Conservation (phyloP, 2,888 invertebrate species). For the Drosophila phalerata region DNA sequence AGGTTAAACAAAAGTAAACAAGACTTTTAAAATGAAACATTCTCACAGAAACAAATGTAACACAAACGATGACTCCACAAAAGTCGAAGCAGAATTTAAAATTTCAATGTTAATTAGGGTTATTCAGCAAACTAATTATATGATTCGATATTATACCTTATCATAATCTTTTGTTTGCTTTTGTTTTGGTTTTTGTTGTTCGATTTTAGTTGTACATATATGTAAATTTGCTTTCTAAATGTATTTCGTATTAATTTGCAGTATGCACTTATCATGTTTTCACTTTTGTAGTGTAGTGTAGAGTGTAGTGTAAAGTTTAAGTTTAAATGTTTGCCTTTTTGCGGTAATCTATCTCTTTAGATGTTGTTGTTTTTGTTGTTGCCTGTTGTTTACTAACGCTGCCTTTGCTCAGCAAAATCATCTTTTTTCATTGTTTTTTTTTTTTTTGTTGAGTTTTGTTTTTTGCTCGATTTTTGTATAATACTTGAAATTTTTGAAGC, state of each 20-base stretch:
- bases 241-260: constrained; percentile 67
- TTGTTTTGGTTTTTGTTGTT: constrained; percentile 9
- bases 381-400: constrained; percentile 23
- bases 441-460: background rate
- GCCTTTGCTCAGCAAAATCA: constrained; percentile 50
- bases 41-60: background rate
- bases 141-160: constrained; percentile 28
- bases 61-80: background rate
- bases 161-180: constrained; percentile 22
- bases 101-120: background rate
- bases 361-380: constrained; percentile 31
- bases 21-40: background rate
- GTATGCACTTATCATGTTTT: constrained; percentile 42
- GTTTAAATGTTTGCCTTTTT: constrained; percentile 36
- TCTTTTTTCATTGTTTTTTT: constrained; percentile 21
- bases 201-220: constrained; percentile 24
- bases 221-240: constrained; percentile 51
- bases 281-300: constrained; percentile 17
- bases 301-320: constrained; percentile 36
- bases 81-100: constrained; percentile 9
- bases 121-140: constrained; percentile 5
- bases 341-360: constrained; percentile 15
- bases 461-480: constrained; percentile 41
- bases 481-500: constrained; percentile 69
- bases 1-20: background rate